Evolutionary conservation across 2,797 vertebrate genomes (phyloP).

Genomic region (Parauchenoglanis punctatus): DNA sequence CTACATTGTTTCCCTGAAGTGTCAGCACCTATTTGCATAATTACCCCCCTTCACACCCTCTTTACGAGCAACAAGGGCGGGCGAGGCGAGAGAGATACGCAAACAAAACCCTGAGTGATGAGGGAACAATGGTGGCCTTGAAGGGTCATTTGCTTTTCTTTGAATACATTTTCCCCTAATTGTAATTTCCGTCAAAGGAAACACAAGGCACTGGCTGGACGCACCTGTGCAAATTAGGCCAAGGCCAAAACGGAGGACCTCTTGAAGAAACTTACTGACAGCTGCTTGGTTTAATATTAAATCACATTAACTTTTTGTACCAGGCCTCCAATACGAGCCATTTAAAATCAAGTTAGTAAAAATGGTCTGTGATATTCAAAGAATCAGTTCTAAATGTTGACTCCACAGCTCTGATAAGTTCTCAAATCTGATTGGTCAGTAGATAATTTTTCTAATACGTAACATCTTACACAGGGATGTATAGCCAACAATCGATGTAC

Average conservation of each 20-base stretch:
- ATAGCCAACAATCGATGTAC: background rate
- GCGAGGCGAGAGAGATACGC: constrained; percentile 67
- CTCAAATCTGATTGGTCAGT: constrained; percentile 2
- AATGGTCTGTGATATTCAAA: background rate
- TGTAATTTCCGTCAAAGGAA: constrained; percentile 56
- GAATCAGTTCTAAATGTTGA: background rate
- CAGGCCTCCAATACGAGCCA: background rate
- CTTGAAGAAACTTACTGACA: constrained; percentile 33
- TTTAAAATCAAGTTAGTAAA: background rate
- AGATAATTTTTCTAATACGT: background rate
- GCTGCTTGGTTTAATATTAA: background rate
- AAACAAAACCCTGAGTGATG: constrained; percentile 77
- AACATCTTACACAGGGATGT: background rate
- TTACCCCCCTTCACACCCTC: constrained; percentile 62
- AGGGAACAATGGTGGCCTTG: constrained; percentile 76
- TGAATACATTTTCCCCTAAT: constrained; percentile 55
- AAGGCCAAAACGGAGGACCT: constrained; percentile 5
- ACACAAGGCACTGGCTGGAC: constrained; percentile 32
- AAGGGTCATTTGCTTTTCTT: constrained; percentile 74
- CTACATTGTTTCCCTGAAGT: constrained; percentile 72
- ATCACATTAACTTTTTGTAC: background rate
- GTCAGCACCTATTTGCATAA: constrained; percentile 79
- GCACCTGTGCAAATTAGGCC: constrained; percentile 54
- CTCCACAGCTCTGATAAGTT: background rate
- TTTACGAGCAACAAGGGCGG: constrained; percentile 70